phyloP scores from a whole-genome alignment of 2,888 invertebrate genomes.

The Drosophila robusta region DNA sequence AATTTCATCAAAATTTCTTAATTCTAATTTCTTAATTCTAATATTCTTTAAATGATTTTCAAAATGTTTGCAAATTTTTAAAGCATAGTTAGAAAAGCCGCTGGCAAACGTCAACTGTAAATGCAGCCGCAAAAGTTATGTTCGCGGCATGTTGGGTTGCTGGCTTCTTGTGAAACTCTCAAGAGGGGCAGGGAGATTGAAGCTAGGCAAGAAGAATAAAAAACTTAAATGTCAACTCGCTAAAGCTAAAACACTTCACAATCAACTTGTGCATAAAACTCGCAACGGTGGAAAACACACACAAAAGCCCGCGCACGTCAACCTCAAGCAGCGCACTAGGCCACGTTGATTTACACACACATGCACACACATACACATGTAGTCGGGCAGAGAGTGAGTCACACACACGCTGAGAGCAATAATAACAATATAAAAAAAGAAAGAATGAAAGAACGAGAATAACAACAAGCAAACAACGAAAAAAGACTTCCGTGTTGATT shows the following conservation, averaged over 20 bases:
- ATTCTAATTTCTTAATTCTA: too few relatives aligned
- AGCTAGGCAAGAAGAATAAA: constrained; percentile 26
- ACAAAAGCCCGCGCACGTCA: constrained; percentile 74
- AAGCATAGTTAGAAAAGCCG: not conserved
- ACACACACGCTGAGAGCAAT: constrained; percentile 24
- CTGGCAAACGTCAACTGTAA: constrained; percentile 15
- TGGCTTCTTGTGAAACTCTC: constrained; percentile 30
- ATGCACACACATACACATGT: constrained; percentile 24
- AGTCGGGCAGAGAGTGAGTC: constrained; percentile 2
- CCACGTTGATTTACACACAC: constrained; percentile 72
- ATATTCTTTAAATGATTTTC: not conserved
- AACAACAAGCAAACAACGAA: constrained; percentile 62
- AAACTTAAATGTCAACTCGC: constrained; percentile 75
- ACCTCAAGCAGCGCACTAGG: constrained; percentile 78
- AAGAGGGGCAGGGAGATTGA: not conserved
- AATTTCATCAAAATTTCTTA: not conserved
- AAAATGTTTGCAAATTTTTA: not conserved
- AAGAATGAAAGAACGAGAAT: constrained; percentile 36
- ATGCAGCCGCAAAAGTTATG: constrained; percentile 30
- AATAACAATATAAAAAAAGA: constrained; percentile 39
- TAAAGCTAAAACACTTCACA: constrained; percentile 75
- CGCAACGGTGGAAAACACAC: constrained; percentile 46
- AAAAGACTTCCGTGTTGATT: constrained; percentile 78
- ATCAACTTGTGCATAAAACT: constrained; percentile 71
- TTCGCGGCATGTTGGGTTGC: constrained; percentile 17